Conservation (phyloP, 2,888 invertebrate genomes). For the Chymomyza caudatula region DNA sequence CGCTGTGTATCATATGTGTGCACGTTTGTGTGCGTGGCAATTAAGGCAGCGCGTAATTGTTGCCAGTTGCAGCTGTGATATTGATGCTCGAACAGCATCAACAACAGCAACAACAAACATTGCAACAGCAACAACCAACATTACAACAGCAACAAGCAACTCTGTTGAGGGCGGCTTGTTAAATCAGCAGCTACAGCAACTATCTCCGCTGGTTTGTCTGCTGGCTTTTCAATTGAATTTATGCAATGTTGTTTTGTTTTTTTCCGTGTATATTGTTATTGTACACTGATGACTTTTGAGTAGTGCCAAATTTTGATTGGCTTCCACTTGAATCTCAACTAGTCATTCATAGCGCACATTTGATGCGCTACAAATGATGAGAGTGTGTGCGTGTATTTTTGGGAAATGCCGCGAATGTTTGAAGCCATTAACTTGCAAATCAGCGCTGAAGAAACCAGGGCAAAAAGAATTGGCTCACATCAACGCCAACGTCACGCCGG, state of each 20-base stretch:
- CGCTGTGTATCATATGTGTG: neutral
- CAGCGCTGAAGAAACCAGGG: neutral
- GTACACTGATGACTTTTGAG: constrained; percentile 38
- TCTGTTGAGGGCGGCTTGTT: constrained; percentile 1
- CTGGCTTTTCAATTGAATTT: neutral
- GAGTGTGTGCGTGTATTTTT: constrained; percentile 55
- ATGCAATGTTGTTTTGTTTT: neutral
- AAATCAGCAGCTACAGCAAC: neutral
- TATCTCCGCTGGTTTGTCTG: constrained; percentile 1
- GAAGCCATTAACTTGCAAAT: neutral
- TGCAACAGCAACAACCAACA: constrained; percentile 1
- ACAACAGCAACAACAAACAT: constrained; percentile 21
- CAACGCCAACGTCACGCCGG: neutral
- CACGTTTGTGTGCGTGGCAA: constrained; percentile 46
- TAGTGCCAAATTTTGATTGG: constrained; percentile 68
- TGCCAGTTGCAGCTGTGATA: constrained; percentile 66
- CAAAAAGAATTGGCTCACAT: neutral
- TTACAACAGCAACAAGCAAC: neutral
- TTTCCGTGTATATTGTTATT: neutral
- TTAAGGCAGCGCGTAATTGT: constrained; percentile 69
- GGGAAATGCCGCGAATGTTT: constrained; percentile 12
- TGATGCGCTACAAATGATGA: constrained; percentile 49
- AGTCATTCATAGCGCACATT: neutral
- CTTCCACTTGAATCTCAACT: constrained; percentile 36
- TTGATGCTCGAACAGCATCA: constrained; percentile 44